Evolutionary conservation across 2,797 vertebrate genomes (phyloP).

Genomic region (Huso huso): DNA sequence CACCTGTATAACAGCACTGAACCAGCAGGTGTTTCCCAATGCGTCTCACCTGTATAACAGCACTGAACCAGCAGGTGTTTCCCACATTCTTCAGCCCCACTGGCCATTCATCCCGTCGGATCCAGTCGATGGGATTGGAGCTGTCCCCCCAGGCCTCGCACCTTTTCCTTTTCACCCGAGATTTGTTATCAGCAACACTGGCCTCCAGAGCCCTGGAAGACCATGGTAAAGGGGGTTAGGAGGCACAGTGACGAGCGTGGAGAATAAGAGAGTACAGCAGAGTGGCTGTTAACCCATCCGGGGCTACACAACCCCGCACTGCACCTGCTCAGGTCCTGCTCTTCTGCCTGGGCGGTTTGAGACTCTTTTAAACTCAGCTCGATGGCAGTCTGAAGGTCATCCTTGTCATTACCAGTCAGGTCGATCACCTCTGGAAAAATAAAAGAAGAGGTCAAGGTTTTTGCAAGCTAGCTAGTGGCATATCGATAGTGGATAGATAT

Average conservation of each 20-base stretch:
- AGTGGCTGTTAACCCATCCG: no score
- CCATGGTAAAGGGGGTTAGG: no score
- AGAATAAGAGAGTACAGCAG: no score
- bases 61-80: conserved; percentile 98
- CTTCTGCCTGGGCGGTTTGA: conserved; percentile 53
- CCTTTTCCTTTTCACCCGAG: conserved; percentile 77
- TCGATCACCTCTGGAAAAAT: conserved; percentile 42
- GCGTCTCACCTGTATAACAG: conserved; percentile 84
- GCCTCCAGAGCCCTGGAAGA: conserved; percentile 60
- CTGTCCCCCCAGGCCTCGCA: conserved; percentile 77
- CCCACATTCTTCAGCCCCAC: conserved; percentile 93
- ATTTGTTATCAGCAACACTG: conserved; percentile 63
- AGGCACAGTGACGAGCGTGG: no score
- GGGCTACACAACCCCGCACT: not conserved
- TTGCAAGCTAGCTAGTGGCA: no score
- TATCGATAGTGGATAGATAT: no score
- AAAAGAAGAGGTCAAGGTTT: not conserved
- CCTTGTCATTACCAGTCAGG: conserved; percentile 43
- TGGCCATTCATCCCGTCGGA: conserved; percentile 78
- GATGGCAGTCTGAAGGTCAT: conserved; percentile 56
- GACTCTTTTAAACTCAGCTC: conserved; percentile 67
- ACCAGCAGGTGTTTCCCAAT: no score
- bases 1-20: no score
- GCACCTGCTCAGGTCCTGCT: conserved; percentile 69
- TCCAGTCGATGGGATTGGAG: conserved; percentile 72